Evolutionary conservation across 2,888 invertebrate genomes (phyloP).

Genomic region (Athrips mouffetella): DNA sequence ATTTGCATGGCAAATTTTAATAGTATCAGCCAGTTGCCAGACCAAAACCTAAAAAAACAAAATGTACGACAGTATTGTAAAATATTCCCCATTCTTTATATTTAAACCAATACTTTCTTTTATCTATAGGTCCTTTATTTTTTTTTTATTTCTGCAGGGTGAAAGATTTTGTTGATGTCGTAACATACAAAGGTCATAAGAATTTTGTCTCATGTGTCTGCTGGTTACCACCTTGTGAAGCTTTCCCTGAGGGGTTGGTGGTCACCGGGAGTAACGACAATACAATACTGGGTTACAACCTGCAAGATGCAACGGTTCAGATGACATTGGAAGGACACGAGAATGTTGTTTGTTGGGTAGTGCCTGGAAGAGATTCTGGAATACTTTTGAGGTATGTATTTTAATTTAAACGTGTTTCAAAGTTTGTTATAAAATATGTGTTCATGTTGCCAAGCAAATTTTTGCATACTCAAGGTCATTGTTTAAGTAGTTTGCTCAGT

Average conservation of each 20-base stretch:
- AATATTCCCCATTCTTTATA: no score
- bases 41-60: no score
- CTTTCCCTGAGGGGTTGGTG: conserved; percentile 87
- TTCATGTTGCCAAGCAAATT: no score
- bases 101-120: no score
- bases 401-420: neutral
- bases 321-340: conserved; percentile 87
- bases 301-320: conserved; percentile 82
- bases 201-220: conserved; percentile 92
- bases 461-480: no score
- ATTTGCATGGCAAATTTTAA: no score
- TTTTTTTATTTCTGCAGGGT: conserved; percentile 53
- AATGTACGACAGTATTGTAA: no score
- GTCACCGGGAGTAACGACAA: conserved; percentile 94
- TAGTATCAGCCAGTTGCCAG: no score
- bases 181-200: conserved; percentile 87
- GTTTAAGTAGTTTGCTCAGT: no score
- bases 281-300: conserved; percentile 87
- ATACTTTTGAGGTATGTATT: conserved; percentile 57
- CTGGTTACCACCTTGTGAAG: conserved; percentile 83
- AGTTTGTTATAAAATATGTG: neutral
- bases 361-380: conserved; percentile 58
- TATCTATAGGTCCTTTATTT: neutral
- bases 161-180: conserved; percentile 80
- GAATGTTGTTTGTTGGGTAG: conserved; percentile 81